phyloP scores from a whole-genome alignment of 2,113 vertebrate species.

The Nesogale talazaci region DNA sequence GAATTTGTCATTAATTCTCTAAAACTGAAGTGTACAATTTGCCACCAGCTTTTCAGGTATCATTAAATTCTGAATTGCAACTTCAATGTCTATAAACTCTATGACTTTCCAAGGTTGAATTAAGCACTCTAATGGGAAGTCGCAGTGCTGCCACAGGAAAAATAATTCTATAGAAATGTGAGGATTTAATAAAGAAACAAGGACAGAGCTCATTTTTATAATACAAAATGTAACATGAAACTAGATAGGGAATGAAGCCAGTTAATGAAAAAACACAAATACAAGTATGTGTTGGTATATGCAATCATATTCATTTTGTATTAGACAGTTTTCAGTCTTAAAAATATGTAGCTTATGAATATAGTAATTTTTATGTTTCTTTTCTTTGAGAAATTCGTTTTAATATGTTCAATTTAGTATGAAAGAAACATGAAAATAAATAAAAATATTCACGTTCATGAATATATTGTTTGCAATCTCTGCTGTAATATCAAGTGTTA shows the following conservation, averaged over 20 bases:
- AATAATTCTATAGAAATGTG: background rate
- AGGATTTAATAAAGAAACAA: conserved; percentile 2
- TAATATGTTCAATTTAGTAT: background rate
- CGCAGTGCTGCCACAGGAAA: background rate
- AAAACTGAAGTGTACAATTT: conserved; percentile 18
- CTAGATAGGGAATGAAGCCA: background rate
- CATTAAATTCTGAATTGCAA: conserved; percentile 32
- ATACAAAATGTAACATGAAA: background rate
- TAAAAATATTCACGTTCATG: background rate
- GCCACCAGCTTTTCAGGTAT: background rate
- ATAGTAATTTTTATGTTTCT: background rate
- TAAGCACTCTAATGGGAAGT: conserved; percentile 13
- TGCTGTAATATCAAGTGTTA: background rate
- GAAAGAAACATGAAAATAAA: background rate
- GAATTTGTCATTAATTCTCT: conserved; percentile 10
- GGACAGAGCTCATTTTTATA: background rate
- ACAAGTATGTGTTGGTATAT: background rate
- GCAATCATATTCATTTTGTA: background rate
- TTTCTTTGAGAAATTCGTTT: background rate
- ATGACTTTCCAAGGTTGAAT: conserved; percentile 40
- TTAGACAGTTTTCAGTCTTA: background rate
- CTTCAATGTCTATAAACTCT: conserved; percentile 21
- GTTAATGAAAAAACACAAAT: background rate
- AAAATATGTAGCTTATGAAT: background rate
- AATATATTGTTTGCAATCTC: background rate